Evolutionary conservation across 2,888 invertebrate genomes (phyloP), one percentile per base, ranked within the genome.

Genomic region (Mythimna lalbum): DNA sequence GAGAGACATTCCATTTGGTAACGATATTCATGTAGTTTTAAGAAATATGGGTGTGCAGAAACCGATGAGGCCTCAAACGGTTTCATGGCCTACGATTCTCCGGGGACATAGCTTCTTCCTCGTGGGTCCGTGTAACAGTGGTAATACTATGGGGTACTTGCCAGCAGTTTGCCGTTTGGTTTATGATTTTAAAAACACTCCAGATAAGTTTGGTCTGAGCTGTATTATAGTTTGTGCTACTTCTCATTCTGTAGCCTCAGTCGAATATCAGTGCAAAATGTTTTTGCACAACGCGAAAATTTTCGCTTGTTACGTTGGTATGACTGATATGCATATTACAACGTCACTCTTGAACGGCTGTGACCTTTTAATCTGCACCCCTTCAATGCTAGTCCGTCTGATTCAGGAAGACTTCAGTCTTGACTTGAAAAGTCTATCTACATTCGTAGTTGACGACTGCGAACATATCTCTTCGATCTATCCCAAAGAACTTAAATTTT

Each of bases 81-180:
- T 97, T 65, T 95, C 97, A 0, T 98, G 98, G 98, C 97, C 97
- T 0, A 97, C 97, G 3, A 95, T 98, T 57, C 91, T 97, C 55
- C 95, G 97, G 50, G 97, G 97, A 0, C 96, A 97, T 61, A 97
- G 97, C 77, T 92, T 97, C 1, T 96, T 97, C 63, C 96, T 97
- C 73, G 94, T 98, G 1, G 96, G 97, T 73, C 95, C 97, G 0
- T 87, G 93, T 0, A 91, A 92, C 19, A 96, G 97, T 64, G 98
- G 98, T 0, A 98, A 98, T 93, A 98, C 98, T 0, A 91, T 97
- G 85, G 97, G 97, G 0, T 98, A 97, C 87, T 88, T 97, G 36
- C 97, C 98, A 19, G 97, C 98, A 0, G 90, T 98, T 5, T 96
- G 97, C 63, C 97, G 97, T 62, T 94, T 96, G 66, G 90, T 98